These are phyloP conservation scores for Glossosoma conforme DNA, from an alignment of 1,140 invertebrate species.

Conservation along the genomic window DNA sequence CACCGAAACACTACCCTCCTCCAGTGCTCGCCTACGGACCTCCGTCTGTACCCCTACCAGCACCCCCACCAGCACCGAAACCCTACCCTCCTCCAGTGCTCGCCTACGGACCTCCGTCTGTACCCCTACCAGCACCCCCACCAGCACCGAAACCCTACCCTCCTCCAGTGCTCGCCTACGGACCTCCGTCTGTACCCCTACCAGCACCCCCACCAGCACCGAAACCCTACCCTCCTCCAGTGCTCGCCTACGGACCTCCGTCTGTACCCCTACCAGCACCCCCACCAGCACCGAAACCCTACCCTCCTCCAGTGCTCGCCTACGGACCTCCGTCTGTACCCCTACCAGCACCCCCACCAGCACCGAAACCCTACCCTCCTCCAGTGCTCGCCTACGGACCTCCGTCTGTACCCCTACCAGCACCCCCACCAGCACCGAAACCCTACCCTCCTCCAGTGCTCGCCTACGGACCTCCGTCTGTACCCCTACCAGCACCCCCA, in stretches of 20 bases:
- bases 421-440: background rate
- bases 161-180: slow-evolving; percentile 9
- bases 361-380: slow-evolving; percentile 13
- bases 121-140: slow-evolving; percentile 8
- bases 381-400: slow-evolving; percentile 3
- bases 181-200: background rate
- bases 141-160: slow-evolving; percentile 9
- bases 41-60: slow-evolving; percentile 4
- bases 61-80: slow-evolving; percentile 9
- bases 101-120: background rate
- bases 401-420: background rate
- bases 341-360: slow-evolving; percentile 5
- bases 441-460: slow-evolving; percentile 18
- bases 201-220: slow-evolving; percentile 13
- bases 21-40: slow-evolving; percentile 3
- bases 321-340: slow-evolving; percentile 7
- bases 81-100: too few species aligned
- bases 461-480: background rate
- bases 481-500: slow-evolving; percentile 9
- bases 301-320: slow-evolving; percentile 15
- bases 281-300: slow-evolving; percentile 2
- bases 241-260: too few species aligned
- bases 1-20: too few species aligned
- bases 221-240: background rate
- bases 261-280: slow-evolving; percentile 1